phyloP scores from a whole-genome alignment of 2,888 invertebrate species.

The Ypsolopha sequella region DNA sequence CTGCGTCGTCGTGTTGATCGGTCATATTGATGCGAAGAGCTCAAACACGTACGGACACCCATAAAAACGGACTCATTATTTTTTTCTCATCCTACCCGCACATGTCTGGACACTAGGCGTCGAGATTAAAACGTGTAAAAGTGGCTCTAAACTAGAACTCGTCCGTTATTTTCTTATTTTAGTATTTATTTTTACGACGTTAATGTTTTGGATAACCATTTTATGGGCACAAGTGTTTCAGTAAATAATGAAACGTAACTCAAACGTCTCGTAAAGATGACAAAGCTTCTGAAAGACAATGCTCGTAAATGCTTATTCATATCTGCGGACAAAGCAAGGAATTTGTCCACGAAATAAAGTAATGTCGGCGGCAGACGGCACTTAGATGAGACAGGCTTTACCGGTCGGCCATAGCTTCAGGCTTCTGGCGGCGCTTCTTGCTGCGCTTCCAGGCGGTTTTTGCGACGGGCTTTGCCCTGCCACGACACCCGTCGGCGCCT shows the following conservation, averaged over 20 bases:
- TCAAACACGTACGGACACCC: constrained; percentile 32
- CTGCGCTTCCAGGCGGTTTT: too few species aligned
- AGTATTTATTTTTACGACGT: neutral
- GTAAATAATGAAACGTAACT: too few species aligned
- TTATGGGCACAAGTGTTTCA: too few species aligned
- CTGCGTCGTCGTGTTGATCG: constrained; percentile 29
- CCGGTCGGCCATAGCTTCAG: too few species aligned
- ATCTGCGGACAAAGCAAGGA: neutral
- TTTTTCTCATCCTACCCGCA: neutral
- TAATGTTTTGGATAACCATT: too few species aligned
- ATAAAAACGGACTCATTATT: constrained; percentile 26
- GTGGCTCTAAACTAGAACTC: neutral
- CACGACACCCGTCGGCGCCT: too few species aligned
- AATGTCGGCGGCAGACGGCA: neutral
- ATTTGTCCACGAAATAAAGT: neutral
- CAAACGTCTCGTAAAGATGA: too few species aligned
- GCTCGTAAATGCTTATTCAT: neutral
- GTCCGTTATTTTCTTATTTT: neutral
- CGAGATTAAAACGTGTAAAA: neutral
- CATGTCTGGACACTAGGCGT: neutral
- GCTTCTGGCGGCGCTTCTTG: too few species aligned
- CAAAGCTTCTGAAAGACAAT: neutral
- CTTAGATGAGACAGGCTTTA: neutral
- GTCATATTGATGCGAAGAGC: constrained; percentile 42
- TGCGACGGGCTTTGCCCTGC: too few species aligned